These are phyloP conservation scores for Sturnira hondurensis DNA, from an alignment of 2,113 vertebrate genomes.

Conservation along the genomic window DNA sequence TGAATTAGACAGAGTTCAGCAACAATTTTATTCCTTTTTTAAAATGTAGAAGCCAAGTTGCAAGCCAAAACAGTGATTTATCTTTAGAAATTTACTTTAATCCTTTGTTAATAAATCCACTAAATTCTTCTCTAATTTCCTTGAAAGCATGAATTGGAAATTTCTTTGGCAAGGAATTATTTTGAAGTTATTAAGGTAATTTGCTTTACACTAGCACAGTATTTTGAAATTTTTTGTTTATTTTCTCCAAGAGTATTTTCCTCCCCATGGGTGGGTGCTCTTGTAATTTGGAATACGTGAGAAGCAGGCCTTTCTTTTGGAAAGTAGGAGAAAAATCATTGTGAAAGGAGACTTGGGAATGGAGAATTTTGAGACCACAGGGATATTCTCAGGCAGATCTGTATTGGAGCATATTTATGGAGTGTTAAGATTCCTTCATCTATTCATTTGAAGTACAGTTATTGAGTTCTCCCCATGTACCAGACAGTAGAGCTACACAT, in stretches of 20 bases:
- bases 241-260: background rate
- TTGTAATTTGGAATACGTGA: background rate
- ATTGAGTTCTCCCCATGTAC: background rate
- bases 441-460: background rate
- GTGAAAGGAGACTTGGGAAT: background rate
- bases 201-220: background rate
- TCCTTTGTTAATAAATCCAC: background rate
- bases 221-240: conserved; percentile 1
- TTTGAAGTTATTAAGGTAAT: background rate
- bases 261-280: background rate
- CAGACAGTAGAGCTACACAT: background rate
- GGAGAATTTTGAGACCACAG: background rate
- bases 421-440: background rate
- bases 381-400: background rate
- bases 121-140: background rate
- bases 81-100: background rate
- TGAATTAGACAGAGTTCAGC: background rate
- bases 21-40: background rate
- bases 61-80: background rate
- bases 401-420: background rate
- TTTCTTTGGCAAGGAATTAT: background rate
- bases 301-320: background rate
- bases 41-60: background rate
- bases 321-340: background rate
- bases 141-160: background rate